These are phyloP conservation scores for Chiloscyllium plagiosum DNA, from an alignment of 2,113 vertebrate genomes.

Conservation along the genomic window DNA sequence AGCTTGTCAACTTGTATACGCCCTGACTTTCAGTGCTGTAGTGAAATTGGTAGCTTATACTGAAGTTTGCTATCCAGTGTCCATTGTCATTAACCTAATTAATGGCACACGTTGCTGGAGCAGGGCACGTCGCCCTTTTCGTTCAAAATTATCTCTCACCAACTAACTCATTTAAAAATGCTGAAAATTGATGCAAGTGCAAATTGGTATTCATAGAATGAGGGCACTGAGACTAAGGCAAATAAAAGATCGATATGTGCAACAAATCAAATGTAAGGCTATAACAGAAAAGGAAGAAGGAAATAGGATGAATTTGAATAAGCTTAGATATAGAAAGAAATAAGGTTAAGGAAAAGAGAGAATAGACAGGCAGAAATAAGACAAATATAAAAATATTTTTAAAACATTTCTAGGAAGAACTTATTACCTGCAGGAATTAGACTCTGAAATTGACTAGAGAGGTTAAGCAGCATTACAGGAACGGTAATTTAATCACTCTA, in stretches of 20 bases:
- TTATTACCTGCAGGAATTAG: too few species aligned
- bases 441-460: too few species aligned
- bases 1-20: background rate
- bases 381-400: background rate
- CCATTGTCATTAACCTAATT: background rate
- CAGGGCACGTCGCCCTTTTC: background rate
- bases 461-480: too few species aligned
- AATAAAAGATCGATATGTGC: background rate
- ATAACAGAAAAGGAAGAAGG: background rate
- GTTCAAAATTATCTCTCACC: background rate
- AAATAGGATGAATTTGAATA: background rate
- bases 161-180: background rate
- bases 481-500: background rate
- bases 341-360: background rate
- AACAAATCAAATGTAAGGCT: background rate
- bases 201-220: background rate
- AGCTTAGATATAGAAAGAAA: background rate
- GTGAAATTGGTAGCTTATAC: background rate
- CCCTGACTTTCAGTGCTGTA: background rate
- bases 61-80: background rate
- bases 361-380: background rate
- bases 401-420: background rate
- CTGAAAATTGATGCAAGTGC: background rate
- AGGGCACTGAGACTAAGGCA: background rate
- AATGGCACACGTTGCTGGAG: background rate